These are phyloP conservation scores for Apamea sordens DNA, from an alignment of 2,888 invertebrate genomes.

Conservation along the genomic window DNA sequence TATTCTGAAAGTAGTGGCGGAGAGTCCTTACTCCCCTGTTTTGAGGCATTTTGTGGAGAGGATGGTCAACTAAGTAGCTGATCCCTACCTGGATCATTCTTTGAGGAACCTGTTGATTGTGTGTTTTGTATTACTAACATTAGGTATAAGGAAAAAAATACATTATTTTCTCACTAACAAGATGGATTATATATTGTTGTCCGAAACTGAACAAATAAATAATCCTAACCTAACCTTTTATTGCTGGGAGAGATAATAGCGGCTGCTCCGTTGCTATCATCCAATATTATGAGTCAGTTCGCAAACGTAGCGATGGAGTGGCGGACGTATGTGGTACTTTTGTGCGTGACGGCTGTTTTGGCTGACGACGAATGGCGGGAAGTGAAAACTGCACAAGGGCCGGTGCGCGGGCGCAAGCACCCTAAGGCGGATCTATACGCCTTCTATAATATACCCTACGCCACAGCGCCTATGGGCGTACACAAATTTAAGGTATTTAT, in stretches of 20 bases:
- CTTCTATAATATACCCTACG: slow-evolving; percentile 77
- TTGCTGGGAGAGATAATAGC: not conserved
- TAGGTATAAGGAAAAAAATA: too few species aligned
- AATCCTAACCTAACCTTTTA: not conserved
- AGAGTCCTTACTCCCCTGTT: too few species aligned
- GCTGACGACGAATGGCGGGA: slow-evolving; percentile 56
- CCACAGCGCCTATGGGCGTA: slow-evolving; percentile 72
- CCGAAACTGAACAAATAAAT: too few species aligned
- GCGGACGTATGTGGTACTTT: slow-evolving; percentile 41
- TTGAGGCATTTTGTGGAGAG: too few species aligned
- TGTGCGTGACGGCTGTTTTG: slow-evolving; percentile 21
- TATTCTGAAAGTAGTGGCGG: too few species aligned
- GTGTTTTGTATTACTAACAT: too few species aligned
- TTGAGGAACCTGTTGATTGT: too few species aligned
- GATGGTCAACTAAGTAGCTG: too few species aligned
- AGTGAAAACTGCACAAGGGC: slow-evolving; percentile 71
- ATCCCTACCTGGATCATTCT: too few species aligned
- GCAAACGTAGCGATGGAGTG: slow-evolving; percentile 38
- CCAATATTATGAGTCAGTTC: slow-evolving; percentile 4
- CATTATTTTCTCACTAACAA: too few species aligned
- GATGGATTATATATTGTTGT: too few species aligned
- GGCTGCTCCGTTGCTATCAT: not conserved
- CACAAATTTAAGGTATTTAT: slow-evolving; percentile 69
- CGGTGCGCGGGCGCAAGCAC: slow-evolving; percentile 71
- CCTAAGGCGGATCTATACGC: slow-evolving; percentile 64